Evolutionary conservation across 64 coral and sea anemone genomes (phyloP).

Genomic region (Actinia equina): DNA sequence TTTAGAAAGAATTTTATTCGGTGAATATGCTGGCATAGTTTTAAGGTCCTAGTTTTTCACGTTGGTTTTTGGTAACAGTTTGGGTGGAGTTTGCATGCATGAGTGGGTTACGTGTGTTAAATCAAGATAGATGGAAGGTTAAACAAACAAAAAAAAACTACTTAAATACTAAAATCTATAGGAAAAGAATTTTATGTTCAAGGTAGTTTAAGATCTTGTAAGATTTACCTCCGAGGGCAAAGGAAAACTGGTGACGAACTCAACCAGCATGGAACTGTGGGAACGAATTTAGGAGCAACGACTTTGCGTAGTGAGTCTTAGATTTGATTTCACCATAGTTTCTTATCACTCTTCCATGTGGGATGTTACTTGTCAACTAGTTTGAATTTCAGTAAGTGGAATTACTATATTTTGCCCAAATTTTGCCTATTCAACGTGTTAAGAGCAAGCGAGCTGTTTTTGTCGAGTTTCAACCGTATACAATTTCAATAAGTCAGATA

Average conservation of each 20-base stretch:
- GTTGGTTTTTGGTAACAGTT: background rate
- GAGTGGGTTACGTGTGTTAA: background rate
- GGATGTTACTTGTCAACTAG: background rate
- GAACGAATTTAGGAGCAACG: background rate
- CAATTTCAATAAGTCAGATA: background rate
- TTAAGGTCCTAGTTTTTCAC: background rate
- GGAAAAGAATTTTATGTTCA: too few species aligned
- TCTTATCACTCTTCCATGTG: background rate
- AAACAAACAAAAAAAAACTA: too few species aligned
- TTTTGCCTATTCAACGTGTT: background rate
- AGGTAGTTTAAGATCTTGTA: too few species aligned
- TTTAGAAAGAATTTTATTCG: background rate
- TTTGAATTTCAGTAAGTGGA: too few species aligned
- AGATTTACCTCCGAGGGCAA: background rate
- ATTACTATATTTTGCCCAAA: background rate
- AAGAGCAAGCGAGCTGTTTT: background rate
- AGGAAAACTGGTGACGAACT: background rate
- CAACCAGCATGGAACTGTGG: background rate
- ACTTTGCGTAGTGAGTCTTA: background rate
- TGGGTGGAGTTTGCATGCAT: background rate
- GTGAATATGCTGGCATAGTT: background rate
- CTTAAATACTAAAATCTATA: background rate
- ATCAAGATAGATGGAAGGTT: background rate
- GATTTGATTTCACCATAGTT: too few species aligned
- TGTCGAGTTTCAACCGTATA: conserved; percentile 1